Base-by-base conservation (phyloP, 2,888 invertebrate species). In the Eupsilia transversa region DNA sequence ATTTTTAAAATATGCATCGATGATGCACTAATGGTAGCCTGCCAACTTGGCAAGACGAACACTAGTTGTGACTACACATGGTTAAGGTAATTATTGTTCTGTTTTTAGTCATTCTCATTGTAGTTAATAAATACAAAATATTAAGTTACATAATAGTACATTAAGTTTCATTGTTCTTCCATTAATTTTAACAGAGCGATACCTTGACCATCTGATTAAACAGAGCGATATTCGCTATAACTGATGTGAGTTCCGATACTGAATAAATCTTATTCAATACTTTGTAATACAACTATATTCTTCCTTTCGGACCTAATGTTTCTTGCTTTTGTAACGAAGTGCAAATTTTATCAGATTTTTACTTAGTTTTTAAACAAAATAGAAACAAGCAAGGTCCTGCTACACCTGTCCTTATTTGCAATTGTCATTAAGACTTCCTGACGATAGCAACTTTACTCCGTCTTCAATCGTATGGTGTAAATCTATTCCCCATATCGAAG, bases 161-260 rank as follows among this genome's bases (percentile, higher is more conserved):
- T 93, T 94, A 93, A 92, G 92, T 94, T 94, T 87, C 88, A 90
- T 90, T 88, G 94, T 93, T 95, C 94, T 95, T 94, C 94, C 94
- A 94, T 94, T 94, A 93, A 88, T 92, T 91, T 91, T 91, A 89
- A 90, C 90, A 89, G 89, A 91, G 90, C 87, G 86, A 89, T 84
- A 79, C 87, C 85, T 87, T 87, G 80, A 85, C 87, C 87, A 88
- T 83, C 74, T 68, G 77, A 75, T 80, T 57, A 77, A 82, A 81
- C 67, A 75, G 79, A 80, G 78, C 83, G 80, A 77, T 74, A 77
- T 65, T 82, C 86, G 72, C 87, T 87, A 74, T 77, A 81, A 89
- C 90, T 90, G 89, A 91, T 89, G 91, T 90, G 91, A 91, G 89
- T 91, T 91, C 90, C 88, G 90, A 91, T 89, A 91, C 88, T 91